Evolutionary conservation across 2,888 invertebrate genomes (phyloP), one percentile per base, ranked within the genome.

Genomic region (Abrostola triplasia): DNA sequence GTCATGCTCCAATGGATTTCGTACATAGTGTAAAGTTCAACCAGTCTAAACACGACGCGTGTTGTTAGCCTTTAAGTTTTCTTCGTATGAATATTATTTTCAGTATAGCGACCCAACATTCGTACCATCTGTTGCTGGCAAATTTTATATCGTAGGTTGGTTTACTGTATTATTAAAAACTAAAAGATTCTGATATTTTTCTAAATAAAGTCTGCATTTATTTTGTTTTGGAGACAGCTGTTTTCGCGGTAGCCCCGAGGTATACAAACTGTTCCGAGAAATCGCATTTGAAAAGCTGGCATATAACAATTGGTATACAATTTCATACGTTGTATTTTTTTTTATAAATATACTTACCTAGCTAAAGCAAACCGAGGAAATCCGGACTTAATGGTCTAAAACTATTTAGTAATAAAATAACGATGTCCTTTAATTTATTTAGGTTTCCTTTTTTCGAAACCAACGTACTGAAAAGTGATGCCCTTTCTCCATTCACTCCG

Each of bases 51-150:
- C 24, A 36, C 12, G 6, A 13, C 47, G 50, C 52, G 55, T 63
- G 65, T 73, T 73, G 77, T 71, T 74, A 67, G 48, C 66, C 68
- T 76, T 79, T 72, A 65, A 75, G 74, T 68, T 80, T 80, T 81
- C 77, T 79, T 82, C 77, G 69, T 73, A 83, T 85, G 85, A 85
- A 86, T 85, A 84, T 82, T 83, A 84, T 86, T 82, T 82, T 80
- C 65, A 70, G 77, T 77, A 73, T 74, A 67, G 72, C 71, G 80
- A 80, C 77, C 81, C 79, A 38, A 79, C 76, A 76, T 83, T 85
- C 54, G 69, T 72, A 64, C 61, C 82, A 81, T 78, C 80, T 84
- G 84, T 80, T 83, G 77, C 75, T 70, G 62, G 67, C 48, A 74
- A 70, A 76, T 73, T 69, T 65, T 73, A 64, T 78, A 57, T 79